Conservation (phyloP, 1,140 invertebrate species). For the Tetramorium parvispinum region DNA sequence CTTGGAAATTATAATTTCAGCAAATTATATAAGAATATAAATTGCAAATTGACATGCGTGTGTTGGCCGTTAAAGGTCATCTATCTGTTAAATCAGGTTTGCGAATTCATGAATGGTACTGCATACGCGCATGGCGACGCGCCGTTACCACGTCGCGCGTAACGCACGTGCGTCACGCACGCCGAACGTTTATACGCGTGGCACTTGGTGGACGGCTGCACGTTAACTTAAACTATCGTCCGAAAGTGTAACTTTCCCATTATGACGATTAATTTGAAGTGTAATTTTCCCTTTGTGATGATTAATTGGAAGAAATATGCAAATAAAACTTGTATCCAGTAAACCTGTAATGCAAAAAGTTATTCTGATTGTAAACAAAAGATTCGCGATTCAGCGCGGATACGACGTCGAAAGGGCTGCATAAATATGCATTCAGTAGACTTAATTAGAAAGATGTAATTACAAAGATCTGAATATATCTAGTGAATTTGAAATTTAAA, state of each 20-base stretch:
- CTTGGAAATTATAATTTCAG: neutral
- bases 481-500: neutral
- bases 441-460: neutral
- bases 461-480: neutral
- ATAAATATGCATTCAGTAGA: neutral
- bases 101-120: slow-evolving; percentile 13
- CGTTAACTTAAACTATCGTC: neutral
- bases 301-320: neutral
- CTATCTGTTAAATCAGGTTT: slow-evolving; percentile 19
- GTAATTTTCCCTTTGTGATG: neutral
- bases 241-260: neutral
- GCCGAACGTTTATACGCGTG: neutral
- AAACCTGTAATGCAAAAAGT: neutral
- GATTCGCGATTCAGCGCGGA: neutral
- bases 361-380: neutral
- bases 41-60: neutral
- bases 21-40: slow-evolving; percentile 3
- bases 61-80: slow-evolving; percentile 16
- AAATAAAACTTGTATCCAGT: neutral
- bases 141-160: neutral
- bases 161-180: slow-evolving; percentile 3
- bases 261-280: neutral
- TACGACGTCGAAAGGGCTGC: neutral
- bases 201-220: neutral
- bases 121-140: neutral